Evolutionary conservation across 2,113 vertebrate genomes (phyloP).

Genomic region (Hydrochoerus hydrochaeris): DNA sequence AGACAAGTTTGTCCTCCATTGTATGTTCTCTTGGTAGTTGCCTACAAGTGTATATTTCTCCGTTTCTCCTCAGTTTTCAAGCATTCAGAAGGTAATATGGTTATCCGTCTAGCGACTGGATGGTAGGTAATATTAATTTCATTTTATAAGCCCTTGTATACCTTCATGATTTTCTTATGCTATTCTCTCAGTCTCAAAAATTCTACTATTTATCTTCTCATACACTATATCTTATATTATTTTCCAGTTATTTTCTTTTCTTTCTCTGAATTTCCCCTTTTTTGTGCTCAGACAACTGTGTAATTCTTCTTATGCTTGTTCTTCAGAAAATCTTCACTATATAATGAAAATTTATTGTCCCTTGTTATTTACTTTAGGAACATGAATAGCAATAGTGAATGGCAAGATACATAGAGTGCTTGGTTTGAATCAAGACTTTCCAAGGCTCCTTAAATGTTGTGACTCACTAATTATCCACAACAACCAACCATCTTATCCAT

Average conservation of each 20-base stretch:
- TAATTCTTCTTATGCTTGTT: neutral
- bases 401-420: neutral
- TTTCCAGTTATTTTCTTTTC: neutral
- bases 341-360: neutral
- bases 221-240: neutral
- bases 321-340: neutral
- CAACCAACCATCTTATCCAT: neutral
- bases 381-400: neutral
- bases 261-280: neutral
- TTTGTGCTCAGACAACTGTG: neutral
- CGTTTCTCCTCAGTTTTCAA: neutral
- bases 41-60: neutral
- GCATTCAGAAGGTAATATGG: neutral
- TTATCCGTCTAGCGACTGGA: neutral
- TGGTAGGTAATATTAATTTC: neutral
- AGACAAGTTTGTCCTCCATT: neutral
- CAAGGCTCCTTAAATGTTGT: neutral
- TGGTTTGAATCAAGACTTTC: neutral
- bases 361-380: neutral
- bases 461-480: neutral
- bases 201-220: neutral
- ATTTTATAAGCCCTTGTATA: neutral
- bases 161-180: neutral
- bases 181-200: neutral
- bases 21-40: neutral